Evolutionary conservation across 2,113 vertebrate genomes (phyloP), one percentile per base, ranked within the genome.

Genomic region (Stictonetta naevosa): DNA sequence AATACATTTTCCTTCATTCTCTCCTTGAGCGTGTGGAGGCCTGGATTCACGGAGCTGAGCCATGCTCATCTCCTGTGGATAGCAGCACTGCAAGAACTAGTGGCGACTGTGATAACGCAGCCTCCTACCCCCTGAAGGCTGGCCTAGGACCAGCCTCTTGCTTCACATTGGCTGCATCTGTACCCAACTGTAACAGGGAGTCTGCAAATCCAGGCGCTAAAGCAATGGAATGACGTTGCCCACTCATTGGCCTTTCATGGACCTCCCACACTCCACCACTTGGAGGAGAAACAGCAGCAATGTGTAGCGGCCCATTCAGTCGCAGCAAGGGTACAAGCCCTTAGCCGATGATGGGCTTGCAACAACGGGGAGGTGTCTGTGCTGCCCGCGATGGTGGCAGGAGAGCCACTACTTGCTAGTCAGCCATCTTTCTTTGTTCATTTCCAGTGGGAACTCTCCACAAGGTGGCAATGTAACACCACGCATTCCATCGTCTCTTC

Each of bases 391-490:
- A 40, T 71, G 90, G 73, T 53, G 36, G 33, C 58, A 78, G 66
- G 58, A 83, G 50, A 40, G 52, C 48, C 8, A 0, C 34, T 31
- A 11, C 56, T 59, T 2, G 0, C 16, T 33, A 75, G 81, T 69
- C 93, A 40, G 64, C 94, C 93, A 94, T 97, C 80, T 96, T 97
- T 55, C 87, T 59, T 91, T 69, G 15, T 1, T 82, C 56, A 4
- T 74, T 59, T 94, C 94, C 94, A 92, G 79, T 93, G 88, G 92
- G 84, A 93, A 71, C 85, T 96, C 90, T 95, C 97, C 96, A 96
- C 97, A 96, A 97, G 97, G 95, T 97, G 97, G 97, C 97, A 97
- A 96, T 92, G 95, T 96, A 95, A 91, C 89, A 96, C 96, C 88
- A 96, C 62, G 3, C 92, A 93, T 97, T 31, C 88, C 77, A 48